phyloP scores from a whole-genome alignment of 1,140 invertebrate species.

The Bombus terrestris region DNA sequence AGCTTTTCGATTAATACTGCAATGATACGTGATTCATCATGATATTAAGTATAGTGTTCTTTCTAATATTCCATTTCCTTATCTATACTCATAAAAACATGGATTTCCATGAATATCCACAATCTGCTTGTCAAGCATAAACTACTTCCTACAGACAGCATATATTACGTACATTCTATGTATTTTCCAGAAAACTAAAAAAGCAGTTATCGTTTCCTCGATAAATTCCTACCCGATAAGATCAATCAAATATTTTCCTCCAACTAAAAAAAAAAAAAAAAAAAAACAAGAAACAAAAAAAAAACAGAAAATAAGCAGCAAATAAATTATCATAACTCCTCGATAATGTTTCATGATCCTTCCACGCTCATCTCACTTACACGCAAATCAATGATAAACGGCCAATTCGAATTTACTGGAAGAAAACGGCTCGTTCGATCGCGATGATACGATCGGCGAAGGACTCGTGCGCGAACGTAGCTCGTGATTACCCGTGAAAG shows the following conservation, averaged over 20 bases:
- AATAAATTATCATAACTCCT: not conserved
- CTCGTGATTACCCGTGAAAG: conserved; percentile 36
- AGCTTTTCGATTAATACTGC: too few relatives aligned
- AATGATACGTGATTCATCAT: too few relatives aligned
- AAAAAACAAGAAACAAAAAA: not conserved
- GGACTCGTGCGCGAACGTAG: not conserved
- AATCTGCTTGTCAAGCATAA: too few relatives aligned
- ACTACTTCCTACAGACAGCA: too few relatives aligned
- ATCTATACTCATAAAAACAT: too few relatives aligned
- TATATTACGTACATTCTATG: too few relatives aligned
- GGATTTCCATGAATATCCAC: too few relatives aligned
- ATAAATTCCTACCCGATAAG: not conserved
- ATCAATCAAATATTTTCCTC: not conserved
- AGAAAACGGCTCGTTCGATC: not conserved
- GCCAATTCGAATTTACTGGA: not conserved
- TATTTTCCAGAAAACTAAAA: too few relatives aligned
- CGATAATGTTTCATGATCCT: not conserved
- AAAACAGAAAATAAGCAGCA: not conserved
- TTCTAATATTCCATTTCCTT: too few relatives aligned
- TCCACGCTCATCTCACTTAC: not conserved
- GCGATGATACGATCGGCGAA: conserved; percentile 2
- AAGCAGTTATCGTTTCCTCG: not conserved
- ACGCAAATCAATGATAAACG: not conserved
- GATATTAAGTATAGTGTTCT: too few relatives aligned
- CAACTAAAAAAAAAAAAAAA: not conserved